Evolutionary conservation across 1,140 invertebrate species (phyloP).

Genomic region (Tetraneura akinire): DNA sequence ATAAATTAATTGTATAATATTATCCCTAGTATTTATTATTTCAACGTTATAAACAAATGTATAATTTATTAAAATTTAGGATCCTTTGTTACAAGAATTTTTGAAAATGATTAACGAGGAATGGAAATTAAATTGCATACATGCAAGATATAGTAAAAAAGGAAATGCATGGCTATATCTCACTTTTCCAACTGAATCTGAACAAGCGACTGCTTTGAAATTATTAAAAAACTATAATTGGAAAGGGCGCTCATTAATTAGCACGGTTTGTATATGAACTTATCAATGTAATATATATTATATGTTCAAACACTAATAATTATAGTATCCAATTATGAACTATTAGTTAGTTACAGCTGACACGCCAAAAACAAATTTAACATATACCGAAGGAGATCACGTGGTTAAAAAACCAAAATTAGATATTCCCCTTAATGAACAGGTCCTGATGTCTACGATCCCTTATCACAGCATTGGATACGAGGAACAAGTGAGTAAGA

Average conservation of each 20-base stretch:
- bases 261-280: slow-evolving; percentile 53
- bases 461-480: slow-evolving; percentile 55
- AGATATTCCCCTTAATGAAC: slow-evolving; percentile 54
- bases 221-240: slow-evolving; percentile 72
- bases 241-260: slow-evolving; percentile 65
- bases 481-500: slow-evolving; percentile 54
- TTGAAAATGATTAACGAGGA: slow-evolving; percentile 55
- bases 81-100: slow-evolving; percentile 55
- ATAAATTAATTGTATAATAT: no score
- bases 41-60: no score
- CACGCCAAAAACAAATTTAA: slow-evolving; percentile 50
- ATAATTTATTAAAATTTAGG: no score
- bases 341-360: slow-evolving; percentile 55
- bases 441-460: slow-evolving; percentile 55
- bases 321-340: no score
- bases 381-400: slow-evolving; percentile 45
- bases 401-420: slow-evolving; percentile 53
- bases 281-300: no score
- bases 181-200: slow-evolving; percentile 73
- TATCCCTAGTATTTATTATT: no score
- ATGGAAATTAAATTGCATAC: slow-evolving; percentile 54
- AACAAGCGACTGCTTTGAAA: slow-evolving; percentile 70
- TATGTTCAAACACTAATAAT: no score
- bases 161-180: slow-evolving; percentile 69
- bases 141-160: slow-evolving; percentile 56